phyloP scores from a whole-genome alignment of 2,797 vertebrate species.

The Tinamus major region DNA sequence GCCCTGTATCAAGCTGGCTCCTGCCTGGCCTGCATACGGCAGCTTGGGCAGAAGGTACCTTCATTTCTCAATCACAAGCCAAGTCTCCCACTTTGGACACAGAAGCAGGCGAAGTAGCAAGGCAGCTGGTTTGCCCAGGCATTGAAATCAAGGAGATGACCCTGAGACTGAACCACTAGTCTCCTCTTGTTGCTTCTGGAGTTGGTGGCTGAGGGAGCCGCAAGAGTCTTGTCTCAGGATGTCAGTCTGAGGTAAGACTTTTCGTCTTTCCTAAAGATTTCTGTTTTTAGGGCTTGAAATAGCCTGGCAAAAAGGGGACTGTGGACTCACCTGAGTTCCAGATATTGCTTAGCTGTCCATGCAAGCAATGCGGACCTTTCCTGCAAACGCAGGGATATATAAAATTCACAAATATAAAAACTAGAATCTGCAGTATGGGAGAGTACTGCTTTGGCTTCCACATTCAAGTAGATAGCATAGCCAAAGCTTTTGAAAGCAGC shows the following conservation, averaged over 20 bases:
- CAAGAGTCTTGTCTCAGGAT: background rate
- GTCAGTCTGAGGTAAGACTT: background rate
- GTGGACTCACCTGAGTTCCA: background rate
- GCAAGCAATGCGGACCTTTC: background rate
- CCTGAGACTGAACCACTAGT: background rate
- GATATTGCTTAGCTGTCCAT: background rate
- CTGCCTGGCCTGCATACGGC: background rate
- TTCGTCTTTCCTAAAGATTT: background rate
- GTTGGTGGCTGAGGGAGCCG: background rate
- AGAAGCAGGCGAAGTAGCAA: background rate
- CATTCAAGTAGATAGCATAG: slow-evolving; percentile 64
- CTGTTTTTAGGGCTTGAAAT: background rate
- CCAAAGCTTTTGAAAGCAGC: slow-evolving; percentile 70
- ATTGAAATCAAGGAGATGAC: background rate
- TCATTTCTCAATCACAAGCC: background rate
- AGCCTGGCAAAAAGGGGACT: background rate
- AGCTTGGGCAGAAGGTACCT: background rate
- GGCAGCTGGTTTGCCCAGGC: background rate
- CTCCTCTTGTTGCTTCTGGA: background rate
- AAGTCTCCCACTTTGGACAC: too few species aligned
- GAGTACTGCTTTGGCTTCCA: slow-evolving; percentile 11
- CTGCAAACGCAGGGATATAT: background rate
- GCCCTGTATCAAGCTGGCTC: background rate
- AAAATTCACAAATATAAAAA: background rate
- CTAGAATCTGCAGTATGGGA: background rate